Evolutionary conservation across 2,113 vertebrate genomes (phyloP).

Genomic region (Ctenodactylus gundi): DNA sequence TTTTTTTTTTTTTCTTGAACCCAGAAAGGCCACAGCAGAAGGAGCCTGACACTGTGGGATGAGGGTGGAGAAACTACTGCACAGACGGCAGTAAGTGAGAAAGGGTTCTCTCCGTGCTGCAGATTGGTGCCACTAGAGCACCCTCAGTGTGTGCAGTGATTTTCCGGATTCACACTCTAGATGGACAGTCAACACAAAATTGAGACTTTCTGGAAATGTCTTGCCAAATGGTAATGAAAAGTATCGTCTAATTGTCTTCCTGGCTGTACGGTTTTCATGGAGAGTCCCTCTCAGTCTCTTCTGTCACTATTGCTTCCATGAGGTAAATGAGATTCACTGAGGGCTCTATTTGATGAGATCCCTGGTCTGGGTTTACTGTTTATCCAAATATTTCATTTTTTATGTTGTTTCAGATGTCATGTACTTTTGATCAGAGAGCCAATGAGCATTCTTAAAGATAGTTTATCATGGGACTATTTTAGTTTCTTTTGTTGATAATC

Average conservation of each 20-base stretch:
- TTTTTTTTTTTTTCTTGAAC: background rate
- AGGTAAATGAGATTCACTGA: background rate
- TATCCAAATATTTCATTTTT: background rate
- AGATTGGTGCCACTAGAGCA: background rate
- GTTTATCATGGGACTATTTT: background rate
- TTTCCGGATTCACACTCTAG: background rate
- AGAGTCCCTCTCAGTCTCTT: background rate
- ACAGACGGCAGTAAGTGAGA: background rate
- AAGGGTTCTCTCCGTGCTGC: background rate
- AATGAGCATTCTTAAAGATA: background rate
- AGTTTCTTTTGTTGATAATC: background rate
- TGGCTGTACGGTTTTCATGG: background rate
- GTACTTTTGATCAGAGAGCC: background rate
- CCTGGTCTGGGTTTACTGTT: background rate
- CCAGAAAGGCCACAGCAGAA: background rate
- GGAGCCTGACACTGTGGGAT: too few relatives aligned
- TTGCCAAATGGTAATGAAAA: background rate
- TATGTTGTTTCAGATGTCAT: background rate
- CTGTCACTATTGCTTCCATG: background rate
- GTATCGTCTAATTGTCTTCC: background rate
- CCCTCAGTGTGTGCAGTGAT: background rate
- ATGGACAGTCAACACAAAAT: background rate
- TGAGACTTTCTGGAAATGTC: background rate
- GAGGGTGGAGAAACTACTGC: background rate
- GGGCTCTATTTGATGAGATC: background rate